Evolutionary conservation across 2,113 vertebrate species (phyloP).

Genomic region (Sorex fumeus): DNA sequence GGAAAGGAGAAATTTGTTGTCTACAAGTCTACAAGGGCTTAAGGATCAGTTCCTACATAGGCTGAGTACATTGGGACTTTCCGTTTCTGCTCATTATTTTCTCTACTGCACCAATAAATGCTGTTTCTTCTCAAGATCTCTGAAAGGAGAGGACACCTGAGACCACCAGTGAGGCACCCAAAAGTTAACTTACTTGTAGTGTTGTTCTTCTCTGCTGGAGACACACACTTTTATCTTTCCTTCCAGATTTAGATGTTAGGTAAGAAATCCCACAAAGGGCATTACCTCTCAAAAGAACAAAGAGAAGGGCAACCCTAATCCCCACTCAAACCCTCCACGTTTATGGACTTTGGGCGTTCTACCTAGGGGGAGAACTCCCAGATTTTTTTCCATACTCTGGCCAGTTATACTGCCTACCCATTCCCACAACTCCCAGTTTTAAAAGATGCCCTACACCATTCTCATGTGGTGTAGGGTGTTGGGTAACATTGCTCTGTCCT

Average conservation of each 20-base stretch:
- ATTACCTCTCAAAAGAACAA: not conserved
- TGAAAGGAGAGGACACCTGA: not conserved
- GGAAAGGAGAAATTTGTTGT: not conserved
- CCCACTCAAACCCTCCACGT: too few relatives aligned
- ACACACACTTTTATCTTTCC: not conserved
- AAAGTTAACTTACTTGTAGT: not conserved
- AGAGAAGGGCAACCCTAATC: too few relatives aligned
- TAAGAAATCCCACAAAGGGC: not conserved
- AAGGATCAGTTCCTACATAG: not conserved
- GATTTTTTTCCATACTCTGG: not conserved
- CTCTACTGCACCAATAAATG: fast-evolving
- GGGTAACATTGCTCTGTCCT: too few relatives aligned
- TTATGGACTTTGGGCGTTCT: too few relatives aligned
- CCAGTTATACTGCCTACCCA: fast-evolving
- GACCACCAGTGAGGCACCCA: fast-evolving
- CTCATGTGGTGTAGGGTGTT: too few relatives aligned
- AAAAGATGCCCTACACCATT: too few relatives aligned
- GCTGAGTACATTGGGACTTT: not conserved
- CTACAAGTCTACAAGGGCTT: not conserved
- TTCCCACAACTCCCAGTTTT: not conserved
- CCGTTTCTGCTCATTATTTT: not conserved
- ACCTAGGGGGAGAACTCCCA: not conserved
- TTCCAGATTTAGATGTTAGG: fast-evolving
- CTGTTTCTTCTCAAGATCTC: too few relatives aligned
- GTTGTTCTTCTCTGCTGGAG: not conserved